Evolutionary conservation across 2,797 vertebrate species (phyloP), one percentile per base, ranked within the genome.

Genomic region (Coilia nasus): DNA sequence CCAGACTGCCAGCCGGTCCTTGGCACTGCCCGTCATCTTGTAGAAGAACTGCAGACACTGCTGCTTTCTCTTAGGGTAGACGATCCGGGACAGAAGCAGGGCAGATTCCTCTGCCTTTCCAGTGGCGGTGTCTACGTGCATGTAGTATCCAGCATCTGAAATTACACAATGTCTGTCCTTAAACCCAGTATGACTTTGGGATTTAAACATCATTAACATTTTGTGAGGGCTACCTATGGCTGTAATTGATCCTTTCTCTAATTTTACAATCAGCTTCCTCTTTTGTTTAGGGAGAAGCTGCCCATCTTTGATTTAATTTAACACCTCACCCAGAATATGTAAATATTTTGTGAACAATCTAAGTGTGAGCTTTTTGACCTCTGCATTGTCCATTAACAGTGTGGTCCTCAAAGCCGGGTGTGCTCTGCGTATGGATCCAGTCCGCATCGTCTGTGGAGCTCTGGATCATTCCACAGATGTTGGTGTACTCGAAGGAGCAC

Each of bases 11-110:
- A 98, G 94, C 60, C 92, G 95, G 91, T 99, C 97, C 23, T 89
- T 89, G 12, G 78, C 19, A 81, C 92, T 96, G 82, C 97, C 97
- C 0, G 96, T 96, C 94, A 96, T 97, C 91, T 95, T 98, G 19
- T 98, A 98, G 93, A 97, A 98, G 91, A 98, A 98, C 91, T 99
- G 97, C 82, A 98, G 95, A 88, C 98, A 99, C 89, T 98, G 97
- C 47, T 96, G 82, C 64, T 93, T 95, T 87, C 96, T 96, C 90
- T 94, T 97, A 0, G 98, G 97, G 85, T 97, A 97, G 21, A 98
- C 96, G 85, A 95, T 96, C 82, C 97, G 90, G 0, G 97, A 97
- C 89, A 98, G 96, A 14, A 99, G 91, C 75, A 98, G 7, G 21
- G 97, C 97, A 0, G 94, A 94, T 56, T 96, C 93, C 2, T 89